Evolutionary conservation across 2,113 vertebrate genomes (phyloP).

Genomic region (Cryptotis parvus): DNA sequence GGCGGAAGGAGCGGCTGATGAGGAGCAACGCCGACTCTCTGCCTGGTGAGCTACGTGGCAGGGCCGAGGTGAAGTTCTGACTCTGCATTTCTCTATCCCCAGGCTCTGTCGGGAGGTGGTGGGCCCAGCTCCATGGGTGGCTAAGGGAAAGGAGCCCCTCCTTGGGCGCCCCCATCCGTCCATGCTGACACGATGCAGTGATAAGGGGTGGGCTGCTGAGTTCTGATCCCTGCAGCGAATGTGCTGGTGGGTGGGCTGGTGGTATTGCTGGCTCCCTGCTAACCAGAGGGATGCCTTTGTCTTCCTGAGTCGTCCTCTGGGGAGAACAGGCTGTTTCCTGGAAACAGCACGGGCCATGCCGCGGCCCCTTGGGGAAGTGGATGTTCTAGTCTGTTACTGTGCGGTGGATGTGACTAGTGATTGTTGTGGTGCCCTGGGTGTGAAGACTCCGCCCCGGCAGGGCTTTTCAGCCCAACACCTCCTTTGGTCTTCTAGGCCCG

Average conservation of each 20-base stretch:
- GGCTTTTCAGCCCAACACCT: constrained; percentile 72
- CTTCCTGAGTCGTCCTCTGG: constrained; percentile 4
- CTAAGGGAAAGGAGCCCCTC: constrained; percentile 11
- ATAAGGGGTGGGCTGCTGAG: neutral
- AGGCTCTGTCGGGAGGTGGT: constrained; percentile 53
- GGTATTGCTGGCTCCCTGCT: neutral
- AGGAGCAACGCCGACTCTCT: constrained; percentile 89
- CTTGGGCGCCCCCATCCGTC: neutral
- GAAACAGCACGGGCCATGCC: constrained; percentile 23
- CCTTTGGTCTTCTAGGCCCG: constrained; percentile 83
- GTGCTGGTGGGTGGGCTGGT: constrained; percentile 12
- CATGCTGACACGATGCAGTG: neutral
- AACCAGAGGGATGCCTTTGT: neutral
- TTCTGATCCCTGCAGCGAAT: constrained; percentile 29
- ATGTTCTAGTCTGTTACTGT: constrained; percentile 53
- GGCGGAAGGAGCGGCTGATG: constrained; percentile 91
- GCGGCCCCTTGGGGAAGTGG: constrained; percentile 51
- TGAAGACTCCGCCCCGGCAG: constrained; percentile 60
- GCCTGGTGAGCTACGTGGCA: constrained; percentile 87
- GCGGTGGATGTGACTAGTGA: constrained; percentile 70
- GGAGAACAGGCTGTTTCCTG: constrained; percentile 39
- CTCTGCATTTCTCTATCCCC: constrained; percentile 78
- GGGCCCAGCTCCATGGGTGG: constrained; percentile 62
- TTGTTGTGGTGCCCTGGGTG: constrained; percentile 70
- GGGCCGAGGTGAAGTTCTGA: constrained; percentile 82